Percentiles rank a stretch among this genome's conserved stretches.
phyloP scores from a whole-genome alignment of 2,797 vertebrate species.

The Rhinatrema bivittatum region DNA sequence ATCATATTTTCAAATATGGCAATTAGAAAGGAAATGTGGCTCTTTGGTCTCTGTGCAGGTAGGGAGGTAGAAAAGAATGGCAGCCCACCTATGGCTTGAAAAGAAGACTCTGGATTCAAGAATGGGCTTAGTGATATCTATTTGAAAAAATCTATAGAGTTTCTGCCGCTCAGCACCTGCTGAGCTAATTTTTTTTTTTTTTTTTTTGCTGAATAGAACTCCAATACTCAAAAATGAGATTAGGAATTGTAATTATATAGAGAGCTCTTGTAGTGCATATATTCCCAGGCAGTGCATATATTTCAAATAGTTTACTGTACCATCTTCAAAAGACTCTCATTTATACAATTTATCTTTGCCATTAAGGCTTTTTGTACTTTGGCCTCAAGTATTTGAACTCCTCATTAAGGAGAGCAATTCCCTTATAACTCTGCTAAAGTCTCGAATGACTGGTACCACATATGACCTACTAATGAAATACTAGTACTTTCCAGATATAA shows the following conservation, averaged over 20 bases:
- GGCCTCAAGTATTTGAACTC: slow-evolving; percentile 11
- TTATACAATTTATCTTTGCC: slow-evolving; percentile 2
- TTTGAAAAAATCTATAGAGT: neutral
- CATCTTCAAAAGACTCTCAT: neutral
- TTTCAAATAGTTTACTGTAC: neutral
- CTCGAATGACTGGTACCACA: slow-evolving; percentile 22
- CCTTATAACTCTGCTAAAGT: slow-evolving; percentile 11
- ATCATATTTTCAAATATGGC: too few relatives aligned
- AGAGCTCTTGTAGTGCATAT: slow-evolving; percentile 2
- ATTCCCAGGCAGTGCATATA: too few relatives aligned
- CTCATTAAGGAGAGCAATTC: slow-evolving; percentile 16
- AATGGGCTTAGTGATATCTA: neutral
- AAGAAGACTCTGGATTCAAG: neutral
- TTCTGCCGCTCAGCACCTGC: neutral
- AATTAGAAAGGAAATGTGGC: too few relatives aligned
- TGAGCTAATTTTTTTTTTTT: slow-evolving; percentile 1
- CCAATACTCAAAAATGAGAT: slow-evolving; percentile 7
- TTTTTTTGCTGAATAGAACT: slow-evolving; percentile 1
- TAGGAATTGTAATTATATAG: neutral
- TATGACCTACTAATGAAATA: slow-evolving; percentile 23
- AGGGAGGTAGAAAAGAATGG: too few relatives aligned
- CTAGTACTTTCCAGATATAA: slow-evolving; percentile 11
- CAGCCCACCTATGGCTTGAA: neutral
- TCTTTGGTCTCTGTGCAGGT: too few relatives aligned
- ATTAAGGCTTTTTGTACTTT: slow-evolving; percentile 25